Base-by-base conservation (phyloP, 1,140 invertebrate genomes). In the Hypothenemus hampei region DNA sequence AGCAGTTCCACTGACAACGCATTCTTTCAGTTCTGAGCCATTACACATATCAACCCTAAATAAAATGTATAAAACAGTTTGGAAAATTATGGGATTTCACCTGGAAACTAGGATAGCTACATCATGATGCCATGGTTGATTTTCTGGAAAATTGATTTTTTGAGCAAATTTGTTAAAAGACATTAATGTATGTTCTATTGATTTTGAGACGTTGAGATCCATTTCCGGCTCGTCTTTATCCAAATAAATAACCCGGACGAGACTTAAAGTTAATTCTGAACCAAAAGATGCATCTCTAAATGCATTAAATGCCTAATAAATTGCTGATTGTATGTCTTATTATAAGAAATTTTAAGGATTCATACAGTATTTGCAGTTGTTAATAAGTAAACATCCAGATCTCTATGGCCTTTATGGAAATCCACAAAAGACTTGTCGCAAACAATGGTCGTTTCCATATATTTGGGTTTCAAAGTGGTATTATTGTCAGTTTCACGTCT, bases 351-450 rank as follows among this genome's bases (percentile, higher is more conserved):
- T 36, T n/a, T n/a, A n/a, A n/a, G n/a, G n/a, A n/a, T n/a, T n/a
- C n/a, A n/a, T 20, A 40, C 37, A 79, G 84, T 84, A 64, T 85
- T 86, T 78, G 85, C 83, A n/a, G 85, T 71, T 2, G 83, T 84
- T 7, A 86, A 64, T 5, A 85, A 73, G 61, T 85, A 85, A 10
- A 76, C 78, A 49, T 82, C 79, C 10, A 81, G 69, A 64, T 85
- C 77, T 50, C 76, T 78, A 20, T 45, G 43, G 20, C 62, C 61
- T 40, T 75, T 75, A 64, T 85, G 81, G 64, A 73, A 82, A 6
- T 81, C 72, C 33, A 83, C 72, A 73, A 86, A 85, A 59, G 74
- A 75, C 24, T 77, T 76, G 68, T 86, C 83, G 19, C 81, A 81
- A 1, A 86, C 79, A 10, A 85, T 68, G 26, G 81, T 68, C 0